Evolutionary conservation across 2,888 invertebrate genomes (phyloP), one percentile per base, ranked within the genome.

Genomic region (Salticus scenicus): DNA sequence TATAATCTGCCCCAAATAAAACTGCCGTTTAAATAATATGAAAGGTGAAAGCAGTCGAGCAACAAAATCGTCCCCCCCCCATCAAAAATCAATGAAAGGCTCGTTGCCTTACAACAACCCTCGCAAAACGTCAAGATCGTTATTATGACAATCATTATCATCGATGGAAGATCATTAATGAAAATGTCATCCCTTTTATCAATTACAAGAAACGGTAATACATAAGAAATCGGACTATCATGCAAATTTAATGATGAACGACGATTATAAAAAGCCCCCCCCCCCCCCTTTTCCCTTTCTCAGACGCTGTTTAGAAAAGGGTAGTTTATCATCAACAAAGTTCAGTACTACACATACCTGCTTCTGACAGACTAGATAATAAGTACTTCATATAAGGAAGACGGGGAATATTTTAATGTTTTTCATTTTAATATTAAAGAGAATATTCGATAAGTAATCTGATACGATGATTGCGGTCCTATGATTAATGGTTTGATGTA

Each of bases 141-240:
- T 81, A 79, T 73, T 66, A 73, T 57, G 80, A 74, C 67, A 67
- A 51, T 81, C 80, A 81, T 81, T 81, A 81, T 37, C 74, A 74
- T 81, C 73, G 80, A 81, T 81, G 67, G 71, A 27, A 51, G 66
- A 66, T 67, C 76, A 67, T 83, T 76, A 83, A 83, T 83, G 76
- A 83, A 76, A 66, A 83, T 72, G 76, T 83, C 76, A 72, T 70
- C 70, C 42, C 82, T 71, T 37, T 4, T 83, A 83, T 76, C 82
- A 83, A 72, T 83, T 82, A 63, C 71, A 63, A 71, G 71, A 66
- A 81, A 47, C 57, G 67, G 51, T 74, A 74, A 57, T 71, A 71
- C 82, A 72, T 76, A 72, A 76, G 76, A 72, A 83, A 83, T 76
- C 64, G 82, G 76, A 66, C 33, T 47, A 71, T 83, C 75, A 83